A percentile compares a stretch with the other conserved stretches of the same genome.
phyloP scores from a whole-genome alignment of 2,888 invertebrate species.

The Noctua janthe region DNA sequence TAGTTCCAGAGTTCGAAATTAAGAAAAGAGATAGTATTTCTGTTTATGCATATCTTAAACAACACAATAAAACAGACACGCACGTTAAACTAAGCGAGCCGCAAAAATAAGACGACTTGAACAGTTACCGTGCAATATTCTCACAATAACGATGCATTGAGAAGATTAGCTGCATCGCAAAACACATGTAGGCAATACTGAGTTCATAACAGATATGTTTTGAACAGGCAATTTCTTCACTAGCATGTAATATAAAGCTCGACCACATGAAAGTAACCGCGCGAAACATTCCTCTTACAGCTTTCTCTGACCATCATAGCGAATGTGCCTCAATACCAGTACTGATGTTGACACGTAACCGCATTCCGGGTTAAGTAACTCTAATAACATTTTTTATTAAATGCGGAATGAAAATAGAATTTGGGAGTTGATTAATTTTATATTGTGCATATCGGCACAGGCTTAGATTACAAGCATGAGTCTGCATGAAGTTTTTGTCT shows the following conservation, averaged over 20 bases:
- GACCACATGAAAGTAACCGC: conserved; percentile 81
- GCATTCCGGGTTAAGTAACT: conserved; percentile 65
- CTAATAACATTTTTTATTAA: conserved; percentile 38
- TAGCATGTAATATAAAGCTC: conserved; percentile 74
- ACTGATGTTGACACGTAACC: conserved; percentile 67
- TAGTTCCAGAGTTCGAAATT: background rate
- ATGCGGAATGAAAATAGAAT: conserved; percentile 35
- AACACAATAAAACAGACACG: background rate
- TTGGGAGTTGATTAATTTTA: conserved; percentile 29
- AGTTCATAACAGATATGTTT: conserved; percentile 65
- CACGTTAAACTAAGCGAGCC: conserved; percentile 9
- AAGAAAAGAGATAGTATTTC: background rate
- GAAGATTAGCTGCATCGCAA: conserved; percentile 38
- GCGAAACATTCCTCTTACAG: conserved; percentile 74
- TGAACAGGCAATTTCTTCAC: conserved; percentile 73
- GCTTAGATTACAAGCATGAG: background rate
- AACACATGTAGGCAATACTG: conserved; percentile 54
- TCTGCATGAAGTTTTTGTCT: conserved; percentile 2
- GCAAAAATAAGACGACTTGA: conserved; percentile 15
- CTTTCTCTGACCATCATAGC: conserved; percentile 79
- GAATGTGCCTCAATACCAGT: conserved; percentile 63
- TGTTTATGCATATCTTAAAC: too few relatives aligned
- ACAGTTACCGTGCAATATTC: conserved; percentile 41
- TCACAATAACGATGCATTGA: conserved; percentile 41
- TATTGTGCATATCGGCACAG: background rate